Evolutionary conservation across 2,113 vertebrate species (phyloP), one percentile per base, ranked within the genome.

Genomic region (Turnix velox): DNA sequence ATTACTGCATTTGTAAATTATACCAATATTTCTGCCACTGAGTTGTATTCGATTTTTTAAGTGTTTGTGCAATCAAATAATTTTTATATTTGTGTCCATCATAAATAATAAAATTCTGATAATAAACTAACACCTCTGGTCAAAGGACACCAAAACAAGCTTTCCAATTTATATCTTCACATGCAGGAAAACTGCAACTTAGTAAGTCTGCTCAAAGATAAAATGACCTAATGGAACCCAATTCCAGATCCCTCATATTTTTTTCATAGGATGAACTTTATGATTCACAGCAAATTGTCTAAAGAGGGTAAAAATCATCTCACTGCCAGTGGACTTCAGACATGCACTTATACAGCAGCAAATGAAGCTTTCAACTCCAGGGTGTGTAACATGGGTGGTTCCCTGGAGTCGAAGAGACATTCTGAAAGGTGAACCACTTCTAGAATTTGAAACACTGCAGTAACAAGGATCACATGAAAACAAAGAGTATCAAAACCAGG

Each of bases 301-400:
- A 58, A 22, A 73, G 4, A 62, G 3, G 8, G 78, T 30, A 74
- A 87, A 84, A 78, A 55, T 63, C 33, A 45, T 22, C 51, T 75
- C 66, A 74, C 4, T 84, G 67, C 67, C n/a, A 67, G 4, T 24
- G 18, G 16, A 9, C n/a, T 79, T 30, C n/a, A 87, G 57, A 22
- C 9, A 4, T 0, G 2, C 3, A 25, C 33, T 80, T 35, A 23
- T 7, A 49, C 6, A 42, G 19, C 25, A 42, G 1, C 17, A 16
- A 30, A 54, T 30, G 10, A 71, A 43, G 16, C 12, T 62, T 80
- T 91, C 73, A 87, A 46, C 23, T 77, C 28, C 27, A 42, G 6
- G 12, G 12, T 52, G 7, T 35, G 13, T 16, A 90, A 43, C 1
- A n/a, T 0, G 1, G n/a, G 15, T 18, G 2, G 2, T 66, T 73